Conservation (phyloP, 1,140 invertebrate species). For the Liolophura sinensis region DNA sequence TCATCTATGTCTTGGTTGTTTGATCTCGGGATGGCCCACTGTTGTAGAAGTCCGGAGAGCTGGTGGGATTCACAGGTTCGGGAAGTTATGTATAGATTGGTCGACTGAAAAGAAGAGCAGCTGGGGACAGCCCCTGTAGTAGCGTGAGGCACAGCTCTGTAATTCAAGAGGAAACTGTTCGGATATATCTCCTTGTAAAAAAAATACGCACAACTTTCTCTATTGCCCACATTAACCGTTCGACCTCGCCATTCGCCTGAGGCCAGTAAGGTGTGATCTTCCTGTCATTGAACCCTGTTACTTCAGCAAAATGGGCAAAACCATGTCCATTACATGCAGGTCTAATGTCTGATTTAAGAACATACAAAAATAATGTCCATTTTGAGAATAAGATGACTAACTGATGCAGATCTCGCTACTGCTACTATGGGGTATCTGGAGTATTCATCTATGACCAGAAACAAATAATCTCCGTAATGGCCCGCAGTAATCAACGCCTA, state of each 20-base stretch:
- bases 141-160: constrained; percentile 21
- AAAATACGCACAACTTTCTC: constrained; percentile 18
- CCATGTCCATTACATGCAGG: constrained; percentile 19
- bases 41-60: too few relatives aligned
- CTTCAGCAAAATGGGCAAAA: constrained; percentile 17
- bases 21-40: too few relatives aligned
- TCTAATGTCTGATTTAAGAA: constrained; percentile 26
- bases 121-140: constrained; percentile 17
- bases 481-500: too few relatives aligned
- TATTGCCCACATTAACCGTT: constrained; percentile 23
- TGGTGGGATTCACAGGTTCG: too few relatives aligned
- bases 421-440: constrained; percentile 33
- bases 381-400: constrained; percentile 13
- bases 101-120: too few relatives aligned
- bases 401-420: constrained; percentile 22
- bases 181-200: constrained; percentile 8
- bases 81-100: too few relatives aligned
- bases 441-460: constrained; percentile 38
- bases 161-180: constrained; percentile 21
- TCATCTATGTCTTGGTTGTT: too few relatives aligned
- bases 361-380: constrained; percentile 24
- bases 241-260: constrained; percentile 19
- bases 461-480: constrained; percentile 31
- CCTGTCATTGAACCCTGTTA: constrained; percentile 23
- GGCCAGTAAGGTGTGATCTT: constrained; percentile 25